These are phyloP conservation scores for Acanthacorydalis orientalis DNA, from an alignment of 2,888 invertebrate genomes.

Conservation along the genomic window DNA sequence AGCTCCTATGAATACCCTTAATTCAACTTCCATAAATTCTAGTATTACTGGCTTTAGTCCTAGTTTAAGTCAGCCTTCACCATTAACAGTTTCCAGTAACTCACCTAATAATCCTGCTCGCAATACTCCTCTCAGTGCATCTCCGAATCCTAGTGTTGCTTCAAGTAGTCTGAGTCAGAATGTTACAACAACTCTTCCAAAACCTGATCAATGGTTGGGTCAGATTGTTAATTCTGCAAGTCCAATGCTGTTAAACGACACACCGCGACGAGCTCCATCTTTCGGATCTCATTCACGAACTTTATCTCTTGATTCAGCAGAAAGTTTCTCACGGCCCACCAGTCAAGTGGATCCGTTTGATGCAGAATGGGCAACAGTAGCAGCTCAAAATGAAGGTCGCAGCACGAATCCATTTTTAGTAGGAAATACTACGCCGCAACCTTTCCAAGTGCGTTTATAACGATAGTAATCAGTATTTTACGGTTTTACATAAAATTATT, in stretches of 20 bases:
- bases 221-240: slow-evolving; percentile 46
- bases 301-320: slow-evolving; percentile 34
- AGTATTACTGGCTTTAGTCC: slow-evolving; percentile 5
- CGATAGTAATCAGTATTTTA: too few species aligned
- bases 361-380: slow-evolving; percentile 64
- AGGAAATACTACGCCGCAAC: slow-evolving; percentile 31
- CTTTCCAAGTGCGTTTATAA: slow-evolving; percentile 44
- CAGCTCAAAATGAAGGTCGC: slow-evolving; percentile 30
- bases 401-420: slow-evolving; percentile 45
- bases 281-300: slow-evolving; percentile 31
- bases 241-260: slow-evolving; percentile 23
- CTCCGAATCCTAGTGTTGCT: slow-evolving; percentile 2
- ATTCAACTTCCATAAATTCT: neutral
- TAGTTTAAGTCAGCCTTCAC: slow-evolving; percentile 5
- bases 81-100: neutral
- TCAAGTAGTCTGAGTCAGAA: neutral
- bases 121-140: neutral
- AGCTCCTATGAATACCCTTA: neutral
- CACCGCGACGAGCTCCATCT: slow-evolving; percentile 36
- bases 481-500: too few species aligned
- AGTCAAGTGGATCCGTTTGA: slow-evolving; percentile 54
- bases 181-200: slow-evolving; percentile 35
- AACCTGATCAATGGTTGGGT: slow-evolving; percentile 72
- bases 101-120: neutral
- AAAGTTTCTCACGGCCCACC: slow-evolving; percentile 14